phyloP scores from a whole-genome alignment of 2,113 vertebrate genomes.

The Lophotis ruficrista region DNA sequence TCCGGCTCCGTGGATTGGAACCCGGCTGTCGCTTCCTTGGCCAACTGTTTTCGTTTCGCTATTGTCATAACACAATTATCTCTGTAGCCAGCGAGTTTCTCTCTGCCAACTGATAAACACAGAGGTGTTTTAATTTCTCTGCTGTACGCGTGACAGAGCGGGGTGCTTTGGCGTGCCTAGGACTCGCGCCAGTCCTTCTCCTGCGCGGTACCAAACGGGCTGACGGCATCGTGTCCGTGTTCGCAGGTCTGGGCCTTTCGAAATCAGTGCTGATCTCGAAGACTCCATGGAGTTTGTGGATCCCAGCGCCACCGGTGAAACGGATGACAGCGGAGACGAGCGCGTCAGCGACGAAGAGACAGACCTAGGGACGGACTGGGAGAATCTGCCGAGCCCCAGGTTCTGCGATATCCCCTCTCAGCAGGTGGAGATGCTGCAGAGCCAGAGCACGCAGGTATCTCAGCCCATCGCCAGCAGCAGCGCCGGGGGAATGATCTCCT shows the following conservation, averaged over 20 bases:
- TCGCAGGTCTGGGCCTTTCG: slow-evolving; percentile 91
- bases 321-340: slow-evolving; percentile 93
- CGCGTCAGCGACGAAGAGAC: slow-evolving; percentile 92
- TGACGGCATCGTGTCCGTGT: not conserved
- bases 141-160: fast-evolving
- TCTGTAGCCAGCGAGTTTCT: not conserved
- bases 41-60: fast-evolving
- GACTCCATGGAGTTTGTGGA: slow-evolving; percentile 98
- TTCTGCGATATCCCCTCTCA: slow-evolving; percentile 99
- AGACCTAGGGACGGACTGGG: slow-evolving; percentile 96
- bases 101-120: not conserved
- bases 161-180: not conserved
- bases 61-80: fast-evolving
- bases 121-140: not conserved
- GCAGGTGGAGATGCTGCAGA: slow-evolving; percentile 91
- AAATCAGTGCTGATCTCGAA: slow-evolving; percentile 91
- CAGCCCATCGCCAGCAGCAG: slow-evolving; percentile 84
- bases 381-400: slow-evolving; percentile 94
- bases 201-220: fast-evolving
- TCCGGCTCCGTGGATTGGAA: not conserved
- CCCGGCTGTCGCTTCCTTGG: not conserved
- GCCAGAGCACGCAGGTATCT: slow-evolving; percentile 85
- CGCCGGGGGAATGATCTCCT: slow-evolving; percentile 93
- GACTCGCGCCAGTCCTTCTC: not conserved
- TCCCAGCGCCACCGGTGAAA: slow-evolving; percentile 83